Conservation (phyloP, 2,113 vertebrate genomes). For the Grallaria varia region DNA sequence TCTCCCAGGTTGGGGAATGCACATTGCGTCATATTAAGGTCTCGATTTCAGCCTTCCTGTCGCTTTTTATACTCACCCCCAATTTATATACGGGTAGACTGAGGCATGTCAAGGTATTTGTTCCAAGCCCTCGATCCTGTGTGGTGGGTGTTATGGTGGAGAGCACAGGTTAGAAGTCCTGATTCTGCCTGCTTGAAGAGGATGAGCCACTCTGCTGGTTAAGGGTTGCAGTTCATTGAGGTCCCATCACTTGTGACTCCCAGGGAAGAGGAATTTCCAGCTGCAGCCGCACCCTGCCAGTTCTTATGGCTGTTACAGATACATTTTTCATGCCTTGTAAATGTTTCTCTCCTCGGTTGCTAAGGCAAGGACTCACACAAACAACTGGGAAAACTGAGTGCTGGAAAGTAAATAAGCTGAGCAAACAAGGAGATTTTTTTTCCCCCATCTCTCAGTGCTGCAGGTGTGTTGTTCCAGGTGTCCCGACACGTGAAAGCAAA, state of each 20-base stretch:
- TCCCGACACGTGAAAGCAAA: neutral
- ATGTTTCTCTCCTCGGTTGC: conserved; percentile 39
- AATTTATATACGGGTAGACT: neutral
- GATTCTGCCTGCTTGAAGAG: neutral
- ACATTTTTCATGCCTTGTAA: conserved; percentile 40
- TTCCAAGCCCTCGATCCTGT: neutral
- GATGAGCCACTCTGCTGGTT: neutral
- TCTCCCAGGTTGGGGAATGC: rapidly evolving
- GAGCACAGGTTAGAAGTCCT: neutral
- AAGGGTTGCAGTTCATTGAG: neutral
- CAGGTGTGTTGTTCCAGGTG: conserved; percentile 28
- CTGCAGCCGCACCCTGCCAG: conserved; percentile 40
- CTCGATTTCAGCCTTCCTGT: neutral
- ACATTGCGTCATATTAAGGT: neutral
- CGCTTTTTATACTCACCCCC: neutral
- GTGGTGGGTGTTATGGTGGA: rapidly evolving
- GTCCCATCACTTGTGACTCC: neutral
- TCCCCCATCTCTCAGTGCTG: neutral
- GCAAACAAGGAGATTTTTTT: conserved; percentile 1
- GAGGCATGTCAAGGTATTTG: neutral
- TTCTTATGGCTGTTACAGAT: neutral
- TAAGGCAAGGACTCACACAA: conserved; percentile 59
- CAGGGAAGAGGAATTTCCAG: conserved; percentile 39
- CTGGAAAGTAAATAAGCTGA: conserved; percentile 40
- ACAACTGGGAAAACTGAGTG: conserved; percentile 30